Percentiles rank a stretch among this genome's conserved stretches.
phyloP scores from a whole-genome alignment of 2,797 vertebrate genomes.

The Characodon lateralis region DNA sequence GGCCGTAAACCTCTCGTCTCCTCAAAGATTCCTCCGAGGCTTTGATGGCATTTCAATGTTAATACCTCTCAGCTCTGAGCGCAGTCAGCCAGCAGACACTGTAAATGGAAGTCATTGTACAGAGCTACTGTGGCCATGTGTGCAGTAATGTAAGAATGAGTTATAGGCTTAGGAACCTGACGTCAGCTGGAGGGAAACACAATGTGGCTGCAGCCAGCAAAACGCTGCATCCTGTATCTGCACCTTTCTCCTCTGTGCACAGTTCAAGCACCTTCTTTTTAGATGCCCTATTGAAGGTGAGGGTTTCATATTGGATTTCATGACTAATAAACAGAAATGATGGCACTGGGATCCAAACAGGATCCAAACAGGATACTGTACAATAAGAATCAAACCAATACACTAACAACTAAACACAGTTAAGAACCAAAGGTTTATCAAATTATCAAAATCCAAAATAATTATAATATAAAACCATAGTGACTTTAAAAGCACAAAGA shows the following conservation, averaged over 20 bases:
- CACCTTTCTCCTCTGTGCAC: background rate
- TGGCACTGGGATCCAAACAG: no score
- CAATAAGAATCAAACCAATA: no score
- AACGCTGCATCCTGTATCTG: background rate
- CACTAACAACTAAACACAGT: no score
- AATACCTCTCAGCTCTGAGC: slow-evolving; percentile 36
- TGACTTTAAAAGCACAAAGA: no score
- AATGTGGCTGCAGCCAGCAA: slow-evolving; percentile 4
- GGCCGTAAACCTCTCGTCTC: slow-evolving; percentile 59
- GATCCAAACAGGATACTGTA: no score
- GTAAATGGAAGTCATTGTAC: slow-evolving; percentile 66
- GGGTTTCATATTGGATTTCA: background rate
- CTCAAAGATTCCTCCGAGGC: slow-evolving; percentile 48
- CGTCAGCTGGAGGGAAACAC: slow-evolving; percentile 11
- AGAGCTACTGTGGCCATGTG: slow-evolving; percentile 39
- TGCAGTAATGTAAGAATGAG: slow-evolving; percentile 48
- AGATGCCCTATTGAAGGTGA: background rate
- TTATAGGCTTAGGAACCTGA: slow-evolving; percentile 20
- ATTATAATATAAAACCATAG: no score
- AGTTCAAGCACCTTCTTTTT: background rate
- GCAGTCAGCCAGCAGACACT: slow-evolving; percentile 27
- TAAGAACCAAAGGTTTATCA: no score
- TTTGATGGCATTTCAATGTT: slow-evolving; percentile 60
- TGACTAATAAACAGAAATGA: no score
- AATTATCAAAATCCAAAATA: no score